Evolutionary conservation across 2,113 vertebrate genomes (phyloP), one percentile per base, ranked within the genome.

Genomic region (Antennarius striatus): DNA sequence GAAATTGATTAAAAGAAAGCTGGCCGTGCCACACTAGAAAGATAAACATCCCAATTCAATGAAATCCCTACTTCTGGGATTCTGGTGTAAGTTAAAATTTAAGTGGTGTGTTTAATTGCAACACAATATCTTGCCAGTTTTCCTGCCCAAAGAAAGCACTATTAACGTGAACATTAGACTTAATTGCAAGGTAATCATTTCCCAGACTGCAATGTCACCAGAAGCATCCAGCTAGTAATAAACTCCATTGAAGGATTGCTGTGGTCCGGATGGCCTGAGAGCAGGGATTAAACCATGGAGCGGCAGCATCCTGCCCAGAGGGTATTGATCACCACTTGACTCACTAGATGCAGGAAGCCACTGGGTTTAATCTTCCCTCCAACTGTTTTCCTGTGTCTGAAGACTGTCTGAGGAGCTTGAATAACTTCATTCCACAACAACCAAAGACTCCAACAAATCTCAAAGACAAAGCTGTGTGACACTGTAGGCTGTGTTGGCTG

Each of bases 241-340:
- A 62, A 68, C 57, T 81, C 68, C 65, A 79, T 15, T 72, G 72
- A 79, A 49, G 54, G 71, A 67, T 48, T 70, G 79, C 71, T 84
- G 45, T 50, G 62, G 75, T 84, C 88, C 82, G 86, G 89, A 89
- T 87, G 80, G 80, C 84, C 86, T 73, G 64, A 77, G 74, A 89
- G 78, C 77, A 76, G 73, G 88, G 82, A 88, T 89, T 89, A 89
- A 78, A 60, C 40, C 11, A 61, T 71, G 62, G 56, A 73, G 75
- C 51, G 22, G 74, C 76, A 83, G 83, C 81, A 81, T 87, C 86
- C 82, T 84, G 80, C 65, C 61, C 73, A 74, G 36, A 72, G 75
- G 43, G 68, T 77, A 90, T 83, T 87, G 84, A 90, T 91, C 86
- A 84, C 73, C 64, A 73, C 60, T 89, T 86, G 85, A 90, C 72